These are phyloP conservation scores for Anodontia alba DNA, from an alignment of 2,888 invertebrate genomes.

Conservation along the genomic window DNA sequence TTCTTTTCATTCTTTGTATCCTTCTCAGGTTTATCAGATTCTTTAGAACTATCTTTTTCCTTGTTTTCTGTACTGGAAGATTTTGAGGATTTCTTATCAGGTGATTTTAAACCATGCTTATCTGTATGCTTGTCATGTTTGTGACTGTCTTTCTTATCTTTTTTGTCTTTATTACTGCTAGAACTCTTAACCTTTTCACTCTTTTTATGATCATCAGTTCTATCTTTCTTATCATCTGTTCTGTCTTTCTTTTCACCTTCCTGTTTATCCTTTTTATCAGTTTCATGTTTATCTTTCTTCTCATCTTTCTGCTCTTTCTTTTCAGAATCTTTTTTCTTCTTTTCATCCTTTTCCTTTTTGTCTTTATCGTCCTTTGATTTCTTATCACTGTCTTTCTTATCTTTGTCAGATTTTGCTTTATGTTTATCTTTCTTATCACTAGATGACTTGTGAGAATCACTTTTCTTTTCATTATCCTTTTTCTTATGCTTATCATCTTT, in stretches of 20 bases:
- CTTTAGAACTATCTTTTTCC: slow-evolving; percentile 37
- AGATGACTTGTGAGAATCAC: slow-evolving; percentile 54
- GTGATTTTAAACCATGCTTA: slow-evolving; percentile 57
- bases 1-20: slow-evolving; percentile 33
- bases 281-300: slow-evolving; percentile 46
- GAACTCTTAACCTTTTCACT: slow-evolving; percentile 49
- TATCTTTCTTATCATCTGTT: slow-evolving; percentile 50
- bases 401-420: slow-evolving; percentile 56
- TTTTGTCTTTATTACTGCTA: slow-evolving; percentile 47
- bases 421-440: slow-evolving; percentile 58
- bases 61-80: slow-evolving; percentile 43
- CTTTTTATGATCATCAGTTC: slow-evolving; percentile 50
- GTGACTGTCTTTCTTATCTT: slow-evolving; percentile 53
- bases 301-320: slow-evolving; percentile 51
- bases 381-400: slow-evolving; percentile 55
- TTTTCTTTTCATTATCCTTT: slow-evolving; percentile 68
- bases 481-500: slow-evolving; percentile 68
- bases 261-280: slow-evolving; percentile 40
- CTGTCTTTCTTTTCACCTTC: slow-evolving; percentile 46
- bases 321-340: slow-evolving; percentile 43
- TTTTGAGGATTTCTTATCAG: slow-evolving; percentile 55
- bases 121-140: slow-evolving; percentile 56
- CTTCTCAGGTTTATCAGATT: slow-evolving; percentile 31
- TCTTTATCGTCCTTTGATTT: slow-evolving; percentile 40
- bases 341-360: slow-evolving; percentile 41